Evolutionary conservation across 1,140 invertebrate species (phyloP), one percentile per base, ranked within the genome.

Genomic region (Tetranychus urticae): DNA sequence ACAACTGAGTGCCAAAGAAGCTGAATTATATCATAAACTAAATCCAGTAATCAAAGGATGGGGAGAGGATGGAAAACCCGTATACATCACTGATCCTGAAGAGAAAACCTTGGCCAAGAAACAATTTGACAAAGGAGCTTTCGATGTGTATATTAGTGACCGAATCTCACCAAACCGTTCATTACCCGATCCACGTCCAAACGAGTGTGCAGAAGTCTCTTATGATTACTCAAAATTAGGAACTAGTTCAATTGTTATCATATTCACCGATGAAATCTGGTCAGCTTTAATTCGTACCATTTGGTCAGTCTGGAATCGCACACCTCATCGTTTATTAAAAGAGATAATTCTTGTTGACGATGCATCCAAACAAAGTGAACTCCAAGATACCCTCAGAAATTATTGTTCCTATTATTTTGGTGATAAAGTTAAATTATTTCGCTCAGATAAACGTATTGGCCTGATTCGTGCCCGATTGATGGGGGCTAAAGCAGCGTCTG

Each of bases 261-360:
- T 90, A 66, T 92, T 88, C 74, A 86, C 82, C 68, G 88, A 93
- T 71, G 89, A 93, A 75, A 82, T 87, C 3, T 84, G 83, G 71
- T 85, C 85, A 5, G 81, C 86, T 35, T 77, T 93, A 48, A 68
- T 92, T 35, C 70, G 88, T 33, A 91, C 88, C 0, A 79, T 91
- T 13, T 84, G 86, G 77, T 88, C 84, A 70, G 85, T 91, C 1
- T 70, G 91, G n/a, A 83, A 86, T 73, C 78, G 84, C 62, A 82
- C 82, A 12, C 81, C 85, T 3, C 63, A 74, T 0, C 69, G 79
- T 62, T 71, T 81, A 45, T 69, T 88, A 13, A 78, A 85, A 67
- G 87, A 92, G 75, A 84, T 93, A 61, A 81, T 93, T 66, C 74
- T 93, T 31, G 82, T 92, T 3, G 87, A 93, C 72, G 88, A 93